Percentiles rank a stretch among this genome's conserved stretches.
phyloP scores from a whole-genome alignment of 2,797 vertebrate species.

The Leucoraja ocellata region DNA sequence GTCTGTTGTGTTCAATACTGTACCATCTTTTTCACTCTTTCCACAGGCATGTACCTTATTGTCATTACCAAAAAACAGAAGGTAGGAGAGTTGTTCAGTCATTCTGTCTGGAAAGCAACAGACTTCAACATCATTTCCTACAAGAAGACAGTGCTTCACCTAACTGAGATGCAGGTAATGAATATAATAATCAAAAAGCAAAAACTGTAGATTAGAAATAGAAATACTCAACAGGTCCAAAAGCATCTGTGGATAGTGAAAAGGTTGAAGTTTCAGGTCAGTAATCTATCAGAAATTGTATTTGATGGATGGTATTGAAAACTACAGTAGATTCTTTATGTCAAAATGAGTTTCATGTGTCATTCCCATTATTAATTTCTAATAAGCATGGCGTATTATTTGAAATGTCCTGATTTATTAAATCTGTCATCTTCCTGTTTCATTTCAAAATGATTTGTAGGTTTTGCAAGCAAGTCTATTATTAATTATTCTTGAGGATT shows the following conservation, averaged over 20 bases:
- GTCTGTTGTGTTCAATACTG: background rate
- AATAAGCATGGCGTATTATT: background rate
- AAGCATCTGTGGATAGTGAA: no score
- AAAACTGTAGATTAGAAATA: no score
- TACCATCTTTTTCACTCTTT: background rate
- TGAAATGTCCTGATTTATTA: background rate
- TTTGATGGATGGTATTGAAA: no score
- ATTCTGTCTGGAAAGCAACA: conserved; percentile 82
- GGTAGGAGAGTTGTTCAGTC: conserved; percentile 82
- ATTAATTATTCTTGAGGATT: no score
- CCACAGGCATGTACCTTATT: conserved; percentile 79
- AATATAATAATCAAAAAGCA: no score
- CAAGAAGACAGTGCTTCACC: conserved; percentile 89
- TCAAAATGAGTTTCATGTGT: background rate
- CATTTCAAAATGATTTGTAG: background rate
- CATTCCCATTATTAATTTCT: background rate
- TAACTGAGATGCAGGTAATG: conserved; percentile 85
- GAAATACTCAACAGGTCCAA: no score
- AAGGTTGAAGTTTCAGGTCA: no score
- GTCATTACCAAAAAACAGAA: conserved; percentile 92
- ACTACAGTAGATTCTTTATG: background rate
- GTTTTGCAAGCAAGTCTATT: no score
- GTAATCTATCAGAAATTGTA: no score
- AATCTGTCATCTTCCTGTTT: background rate
- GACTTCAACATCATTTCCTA: conserved; percentile 90